Evolutionary conservation across 2,113 vertebrate species (phyloP).

Genomic region (Turnix velox): DNA sequence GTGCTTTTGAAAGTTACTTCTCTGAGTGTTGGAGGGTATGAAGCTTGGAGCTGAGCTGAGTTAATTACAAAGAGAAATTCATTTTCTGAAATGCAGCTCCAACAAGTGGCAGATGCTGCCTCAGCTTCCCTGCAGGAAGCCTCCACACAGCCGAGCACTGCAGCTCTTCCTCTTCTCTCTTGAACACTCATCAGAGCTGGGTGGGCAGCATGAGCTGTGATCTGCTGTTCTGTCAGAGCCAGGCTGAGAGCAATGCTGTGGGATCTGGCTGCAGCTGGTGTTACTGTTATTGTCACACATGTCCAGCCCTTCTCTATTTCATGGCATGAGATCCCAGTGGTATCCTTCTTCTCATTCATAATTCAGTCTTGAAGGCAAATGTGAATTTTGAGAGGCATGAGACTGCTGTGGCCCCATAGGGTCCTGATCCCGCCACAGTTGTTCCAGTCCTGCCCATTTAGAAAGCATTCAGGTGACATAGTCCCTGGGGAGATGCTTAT

Average conservation of each 20-base stretch:
- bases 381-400: not conserved
- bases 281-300: fast-evolving
- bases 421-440: not conserved
- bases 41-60: not conserved
- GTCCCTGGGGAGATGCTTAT: not conserved
- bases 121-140: not conserved
- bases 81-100: not conserved
- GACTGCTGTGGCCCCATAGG: not conserved
- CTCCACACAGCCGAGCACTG: fast-evolving
- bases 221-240: not conserved
- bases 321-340: not conserved
- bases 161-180: not conserved
- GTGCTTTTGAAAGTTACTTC: not conserved
- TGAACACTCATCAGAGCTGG: fast-evolving
- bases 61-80: not conserved
- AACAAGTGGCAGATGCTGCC: not conserved
- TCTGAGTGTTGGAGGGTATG: not conserved
- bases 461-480: not conserved
- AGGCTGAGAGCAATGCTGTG: not conserved
- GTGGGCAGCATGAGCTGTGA: not conserved
- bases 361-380: not conserved
- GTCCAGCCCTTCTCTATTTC: not conserved
- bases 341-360: not conserved
- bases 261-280: not conserved
- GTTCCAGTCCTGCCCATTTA: not conserved